Base-by-base conservation (phyloP, 1,140 invertebrate species). In the Plectrocnemia conspersa region DNA sequence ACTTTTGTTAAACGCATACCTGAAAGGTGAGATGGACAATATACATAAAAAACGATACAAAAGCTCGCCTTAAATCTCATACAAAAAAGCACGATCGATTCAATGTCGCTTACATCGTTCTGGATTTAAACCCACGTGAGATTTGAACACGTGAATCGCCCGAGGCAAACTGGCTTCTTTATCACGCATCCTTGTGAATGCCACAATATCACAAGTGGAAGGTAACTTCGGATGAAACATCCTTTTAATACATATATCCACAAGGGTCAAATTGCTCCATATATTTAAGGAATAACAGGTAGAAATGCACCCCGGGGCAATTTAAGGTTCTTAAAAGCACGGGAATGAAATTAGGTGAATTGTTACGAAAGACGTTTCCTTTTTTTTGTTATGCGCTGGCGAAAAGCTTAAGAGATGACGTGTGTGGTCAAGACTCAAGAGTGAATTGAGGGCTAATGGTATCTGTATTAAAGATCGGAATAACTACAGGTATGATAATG, bases 91-190 rank as follows among this genome's bases (percentile, higher is more conserved):
- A 48, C 25, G 15, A 11, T 3, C 19, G 2, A 45, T 19, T 11
- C 5, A 24, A 9, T 21, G 18, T 11, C 33, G 21, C 25, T 41
- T 52, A 52, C 24, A 22, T 11, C 46, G 15, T 48, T 48, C 21
- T 19, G 11, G 27, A 9, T 23, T 40, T 2, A 10, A 21, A 3
- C 23, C 9, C 29, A n/a, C 42, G 21, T 46, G 25, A 44, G 52
- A 60, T 55, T 52, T 33, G 58, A 60, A 60, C 58, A 60, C 58
- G 58, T 60, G 58, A 60, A 60, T 54, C 54, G 58, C 58, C 58
- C 23, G 15, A 38, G 58, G 58, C 58, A 38, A 56, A 59, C 49
- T 49, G 35, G 54, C 58, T 56, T 47, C 58, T 56, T 55, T 45
- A 49, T 53, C 52, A 41, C 44, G 55, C 47, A 29, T 27, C 29